These are phyloP conservation scores for Berghia stephanieae DNA, from an alignment of 1,140 invertebrate species.

Conservation along the genomic window DNA sequence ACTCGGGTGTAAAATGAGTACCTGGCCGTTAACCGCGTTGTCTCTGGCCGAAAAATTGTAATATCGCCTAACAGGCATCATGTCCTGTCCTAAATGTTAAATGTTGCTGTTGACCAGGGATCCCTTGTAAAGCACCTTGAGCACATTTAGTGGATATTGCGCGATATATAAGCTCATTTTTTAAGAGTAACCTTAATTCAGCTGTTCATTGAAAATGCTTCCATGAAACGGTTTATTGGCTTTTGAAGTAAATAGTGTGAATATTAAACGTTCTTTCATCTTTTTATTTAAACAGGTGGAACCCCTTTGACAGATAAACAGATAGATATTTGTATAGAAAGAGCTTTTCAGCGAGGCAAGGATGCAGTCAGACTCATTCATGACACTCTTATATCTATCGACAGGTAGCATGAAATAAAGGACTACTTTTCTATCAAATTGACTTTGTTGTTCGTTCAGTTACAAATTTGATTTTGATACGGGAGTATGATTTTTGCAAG, in stretches of 20 bases:
- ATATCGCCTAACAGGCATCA: too few species aligned
- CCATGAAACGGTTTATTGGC: neutral
- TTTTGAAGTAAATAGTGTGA: neutral
- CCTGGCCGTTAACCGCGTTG: too few species aligned
- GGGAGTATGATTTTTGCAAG: neutral
- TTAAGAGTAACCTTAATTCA: neutral
- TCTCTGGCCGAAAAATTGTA: too few species aligned
- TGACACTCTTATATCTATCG: conserved; percentile 43
- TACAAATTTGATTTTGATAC: neutral
- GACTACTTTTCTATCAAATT: neutral
- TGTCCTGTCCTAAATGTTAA: too few species aligned
- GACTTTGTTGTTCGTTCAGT: neutral
- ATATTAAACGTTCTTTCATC: neutral
- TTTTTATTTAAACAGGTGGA: conserved; percentile 38
- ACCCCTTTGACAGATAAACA: conserved; percentile 44
- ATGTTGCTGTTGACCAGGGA: too few species aligned
- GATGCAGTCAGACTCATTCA: conserved; percentile 45
- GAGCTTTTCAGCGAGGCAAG: conserved; percentile 39
- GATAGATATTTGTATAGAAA: conserved; percentile 43
- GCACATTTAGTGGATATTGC: too few species aligned
- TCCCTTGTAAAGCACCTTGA: too few species aligned
- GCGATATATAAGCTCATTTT: neutral
- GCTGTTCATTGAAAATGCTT: neutral
- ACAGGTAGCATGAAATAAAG: conserved; percentile 31
- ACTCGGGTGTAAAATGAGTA: too few species aligned